Percentiles rank a stretch among this genome's conserved stretches.
Conservation (phyloP, 2,888 invertebrate species). For the Hetaerina titia region DNA sequence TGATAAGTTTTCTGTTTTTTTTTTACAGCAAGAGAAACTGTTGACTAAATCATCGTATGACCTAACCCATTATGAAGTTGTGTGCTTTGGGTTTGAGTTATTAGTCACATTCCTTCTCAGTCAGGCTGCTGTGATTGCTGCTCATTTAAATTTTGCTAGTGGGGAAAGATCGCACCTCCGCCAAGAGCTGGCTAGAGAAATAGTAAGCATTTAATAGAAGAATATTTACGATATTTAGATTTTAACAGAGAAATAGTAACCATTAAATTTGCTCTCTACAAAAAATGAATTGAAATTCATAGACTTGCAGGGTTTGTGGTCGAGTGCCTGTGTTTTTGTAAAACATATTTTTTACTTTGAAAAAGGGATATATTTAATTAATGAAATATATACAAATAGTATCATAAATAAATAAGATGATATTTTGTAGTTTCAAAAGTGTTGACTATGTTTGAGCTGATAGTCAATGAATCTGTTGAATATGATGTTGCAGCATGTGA, state of each 20-base stretch:
- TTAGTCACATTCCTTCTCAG: constrained; percentile 51
- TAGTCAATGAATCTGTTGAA: not conserved
- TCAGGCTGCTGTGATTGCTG: constrained; percentile 49
- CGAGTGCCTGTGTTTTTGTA: no score
- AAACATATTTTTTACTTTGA: no score
- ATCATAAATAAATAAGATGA: no score
- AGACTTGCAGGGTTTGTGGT: no score
- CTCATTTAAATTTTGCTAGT: constrained; percentile 42
- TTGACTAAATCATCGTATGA: constrained; percentile 37
- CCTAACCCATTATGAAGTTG: constrained; percentile 29
- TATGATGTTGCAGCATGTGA: not conserved
- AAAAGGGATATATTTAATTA: no score
- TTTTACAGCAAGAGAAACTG: constrained; percentile 32
- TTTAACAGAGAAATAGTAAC: no score
- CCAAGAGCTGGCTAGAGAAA: constrained; percentile 51
- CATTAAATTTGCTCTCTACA: no score
- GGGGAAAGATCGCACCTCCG: constrained; percentile 49
- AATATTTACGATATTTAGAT: no score
- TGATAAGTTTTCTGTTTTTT: not conserved
- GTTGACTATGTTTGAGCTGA: not conserved
- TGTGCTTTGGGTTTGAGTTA: constrained; percentile 53
- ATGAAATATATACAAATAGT: no score
- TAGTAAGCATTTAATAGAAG: constrained; percentile 24
- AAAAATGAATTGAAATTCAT: no score
- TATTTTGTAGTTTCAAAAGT: not conserved